Evolutionary conservation across 2,113 vertebrate species (phyloP).

Genomic region (Pterocles burchelli): DNA sequence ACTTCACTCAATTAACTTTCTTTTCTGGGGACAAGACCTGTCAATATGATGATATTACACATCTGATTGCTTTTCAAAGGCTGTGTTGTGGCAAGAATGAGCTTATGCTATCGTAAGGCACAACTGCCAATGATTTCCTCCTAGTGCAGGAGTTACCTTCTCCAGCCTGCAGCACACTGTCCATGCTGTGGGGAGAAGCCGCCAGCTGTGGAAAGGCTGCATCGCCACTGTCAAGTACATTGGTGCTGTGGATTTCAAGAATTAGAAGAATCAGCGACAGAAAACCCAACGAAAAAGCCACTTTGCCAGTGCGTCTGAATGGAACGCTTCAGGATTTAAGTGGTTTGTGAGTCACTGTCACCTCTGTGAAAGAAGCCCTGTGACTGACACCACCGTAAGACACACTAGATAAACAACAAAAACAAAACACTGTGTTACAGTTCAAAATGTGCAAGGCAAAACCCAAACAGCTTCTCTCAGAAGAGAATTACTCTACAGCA

Average conservation of each 20-base stretch:
- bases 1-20: background rate
- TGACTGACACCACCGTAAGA: background rate
- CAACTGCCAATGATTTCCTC: rapidly evolving
- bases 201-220: constrained; percentile 85
- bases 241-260: constrained; percentile 75
- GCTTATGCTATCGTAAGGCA: background rate
- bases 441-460: background rate
- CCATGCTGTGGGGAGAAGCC: constrained; percentile 93
- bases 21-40: background rate
- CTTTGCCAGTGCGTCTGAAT: background rate
- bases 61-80: background rate
- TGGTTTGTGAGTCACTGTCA: background rate
- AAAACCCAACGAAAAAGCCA: background rate
- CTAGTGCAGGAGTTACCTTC: constrained; percentile 75
- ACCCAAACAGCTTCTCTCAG: background rate
- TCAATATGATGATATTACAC: background rate
- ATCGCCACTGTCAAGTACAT: constrained; percentile 85
- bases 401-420: background rate
- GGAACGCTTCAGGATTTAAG: background rate
- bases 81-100: background rate
- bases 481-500: background rate
- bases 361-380: background rate
- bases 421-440: background rate
- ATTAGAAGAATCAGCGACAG: background rate
- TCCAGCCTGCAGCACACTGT: constrained; percentile 89